phyloP scores from a whole-genome alignment of 2,888 invertebrate species.

The Netelia melanura region DNA sequence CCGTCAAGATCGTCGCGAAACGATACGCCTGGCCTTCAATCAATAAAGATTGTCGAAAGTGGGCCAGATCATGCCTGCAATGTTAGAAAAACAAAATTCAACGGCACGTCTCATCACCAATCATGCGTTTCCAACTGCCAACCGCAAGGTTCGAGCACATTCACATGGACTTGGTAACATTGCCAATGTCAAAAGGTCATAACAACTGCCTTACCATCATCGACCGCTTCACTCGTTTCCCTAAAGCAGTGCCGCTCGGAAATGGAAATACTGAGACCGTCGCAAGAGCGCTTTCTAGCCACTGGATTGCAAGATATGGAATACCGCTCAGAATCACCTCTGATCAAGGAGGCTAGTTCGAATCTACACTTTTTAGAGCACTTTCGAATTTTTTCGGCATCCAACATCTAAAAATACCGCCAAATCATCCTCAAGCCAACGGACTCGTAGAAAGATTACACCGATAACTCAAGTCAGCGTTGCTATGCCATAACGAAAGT shows the following conservation, averaged over 20 bases:
- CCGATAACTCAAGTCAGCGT: too few relatives aligned
- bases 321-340: too few relatives aligned
- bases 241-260: conserved; percentile 33
- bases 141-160: conserved; percentile 47
- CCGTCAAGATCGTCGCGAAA: conserved; percentile 73
- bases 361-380: too few relatives aligned
- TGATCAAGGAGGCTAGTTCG: too few relatives aligned
- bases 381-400: too few relatives aligned
- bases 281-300: conserved; percentile 17
- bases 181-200: neutral
- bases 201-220: conserved; percentile 41
- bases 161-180: too few relatives aligned
- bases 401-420: too few relatives aligned
- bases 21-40: conserved; percentile 81
- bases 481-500: conserved; percentile 64
- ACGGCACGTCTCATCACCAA: conserved; percentile 29
- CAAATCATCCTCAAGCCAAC: too few relatives aligned
- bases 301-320: too few relatives aligned
- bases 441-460: too few relatives aligned
- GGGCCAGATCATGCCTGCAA: conserved; percentile 57
- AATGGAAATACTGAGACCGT: conserved; percentile 66
- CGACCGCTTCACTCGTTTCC: conserved; percentile 46
- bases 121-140: conserved; percentile 14
- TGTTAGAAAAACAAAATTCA: conserved; percentile 35
- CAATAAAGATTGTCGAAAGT: conserved; percentile 71